These are phyloP conservation scores for Asteroscopus sphinx DNA, from an alignment of 2,888 invertebrate genomes.

Conservation along the genomic window DNA sequence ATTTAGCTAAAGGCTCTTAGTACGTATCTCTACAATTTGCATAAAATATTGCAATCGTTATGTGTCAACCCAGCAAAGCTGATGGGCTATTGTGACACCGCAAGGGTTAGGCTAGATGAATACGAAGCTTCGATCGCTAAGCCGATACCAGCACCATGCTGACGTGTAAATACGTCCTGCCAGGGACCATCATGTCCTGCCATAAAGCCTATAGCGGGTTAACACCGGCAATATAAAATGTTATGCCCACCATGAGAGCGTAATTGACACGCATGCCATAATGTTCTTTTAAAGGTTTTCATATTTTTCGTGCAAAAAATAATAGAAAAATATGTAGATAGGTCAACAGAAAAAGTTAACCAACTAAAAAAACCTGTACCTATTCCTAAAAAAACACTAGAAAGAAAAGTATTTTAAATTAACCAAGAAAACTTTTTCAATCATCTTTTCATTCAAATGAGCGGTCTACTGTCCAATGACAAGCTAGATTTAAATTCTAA, in stretches of 20 bases:
- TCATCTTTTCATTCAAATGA: conserved; percentile 1
- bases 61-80: conserved; percentile 67
- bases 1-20: conserved; percentile 27
- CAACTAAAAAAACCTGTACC: too few relatives aligned
- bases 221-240: conserved; percentile 44
- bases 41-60: conserved; percentile 78
- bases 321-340: too few relatives aligned
- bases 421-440: not conserved
- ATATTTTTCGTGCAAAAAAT: not conserved
- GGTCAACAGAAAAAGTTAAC: not conserved
- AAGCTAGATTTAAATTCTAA: conserved; percentile 1
- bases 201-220: conserved; percentile 49
- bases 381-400: not conserved
- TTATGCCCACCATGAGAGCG: conserved; percentile 26
- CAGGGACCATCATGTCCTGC: conserved; percentile 47
- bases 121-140: conserved; percentile 73
- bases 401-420: conserved; percentile 1
- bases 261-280: conserved; percentile 12
- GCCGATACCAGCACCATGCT: conserved; percentile 73
- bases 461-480: conserved; percentile 2
- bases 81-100: conserved; percentile 76
- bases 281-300: conserved; percentile 1
- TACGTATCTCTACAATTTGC: conserved; percentile 62
- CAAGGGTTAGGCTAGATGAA: conserved; percentile 82
- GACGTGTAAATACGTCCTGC: conserved; percentile 72